Base-by-base conservation (phyloP, 2,797 vertebrate species). In the Parambassis ranga region DNA sequence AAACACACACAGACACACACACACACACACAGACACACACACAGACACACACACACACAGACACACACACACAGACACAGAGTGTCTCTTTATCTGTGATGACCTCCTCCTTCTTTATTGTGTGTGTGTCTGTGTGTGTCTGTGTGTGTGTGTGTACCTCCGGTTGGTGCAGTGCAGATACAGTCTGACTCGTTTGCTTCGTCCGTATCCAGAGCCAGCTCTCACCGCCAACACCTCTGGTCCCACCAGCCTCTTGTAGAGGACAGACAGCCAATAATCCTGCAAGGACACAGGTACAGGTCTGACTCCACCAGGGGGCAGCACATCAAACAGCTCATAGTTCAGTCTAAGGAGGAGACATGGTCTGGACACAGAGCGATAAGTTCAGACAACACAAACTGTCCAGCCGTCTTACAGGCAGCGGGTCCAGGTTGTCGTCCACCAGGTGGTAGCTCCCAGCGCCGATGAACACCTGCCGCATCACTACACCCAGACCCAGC, bases 261-360 rank as follows among this genome's bases (percentile, higher is more conserved):
- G 85, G 32, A 99, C 80, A 0, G 96, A 98, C 0, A 98, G 80
- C 96, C 96, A 99, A 18, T 96, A 99, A 79, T 99, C 97, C 97
- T 99, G 57, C 1, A 35, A 43, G 24, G 37, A 42, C 27, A 78
- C 10, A 19, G 26, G 3, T 28, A 9, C 4, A 10, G 23, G 26
- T 28, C n/a, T n/a, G n/a, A n/a, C n/a, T n/a, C n/a, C n/a, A n/a
- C n/a, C n/a, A n/a, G n/a, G n/a, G n/a, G n/a, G n/a, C n/a, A n/a
- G n/a, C n/a, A n/a, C n/a, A n/a, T n/a, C n/a, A n/a, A n/a, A n/a
- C n/a, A n/a, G n/a, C n/a, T n/a, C n/a, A n/a, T n/a, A n/a, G n/a
- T n/a, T n/a, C n/a, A n/a, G n/a, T n/a, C n/a, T n/a, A n/a, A n/a
- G n/a, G n/a, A n/a, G n/a, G n/a, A n/a, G n/a, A n/a, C n/a, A n/a